Evolutionary conservation across 2,888 invertebrate genomes (phyloP).

Genomic region (Malachius bipustulatus): DNA sequence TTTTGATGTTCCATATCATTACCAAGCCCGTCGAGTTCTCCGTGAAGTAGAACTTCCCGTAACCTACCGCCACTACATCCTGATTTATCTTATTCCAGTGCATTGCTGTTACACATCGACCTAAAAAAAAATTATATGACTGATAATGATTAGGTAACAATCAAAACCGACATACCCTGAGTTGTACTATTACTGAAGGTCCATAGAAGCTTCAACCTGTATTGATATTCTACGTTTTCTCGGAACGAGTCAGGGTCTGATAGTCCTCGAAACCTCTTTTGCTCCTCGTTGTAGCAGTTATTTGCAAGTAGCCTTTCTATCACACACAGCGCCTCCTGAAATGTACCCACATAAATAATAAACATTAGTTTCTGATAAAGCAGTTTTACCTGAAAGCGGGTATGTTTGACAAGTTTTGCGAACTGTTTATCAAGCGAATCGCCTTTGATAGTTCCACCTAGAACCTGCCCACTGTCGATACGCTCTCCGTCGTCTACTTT

Average conservation of each 20-base stretch:
- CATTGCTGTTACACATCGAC: constrained; percentile 50
- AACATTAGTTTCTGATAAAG: too few species aligned
- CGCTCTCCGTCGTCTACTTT: too few species aligned
- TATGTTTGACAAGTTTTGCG: constrained; percentile 28
- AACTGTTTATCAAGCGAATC: constrained; percentile 34
- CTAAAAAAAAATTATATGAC: too few species aligned
- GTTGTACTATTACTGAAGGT: constrained; percentile 44
- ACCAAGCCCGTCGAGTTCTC: constrained; percentile 50
- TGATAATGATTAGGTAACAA: too few species aligned
- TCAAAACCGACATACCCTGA: too few species aligned
- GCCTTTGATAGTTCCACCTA: too few species aligned
- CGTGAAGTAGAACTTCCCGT: constrained; percentile 53
- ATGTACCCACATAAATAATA: too few species aligned
- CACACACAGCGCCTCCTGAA: constrained; percentile 50
- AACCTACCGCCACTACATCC: constrained; percentile 63
- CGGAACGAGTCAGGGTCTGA: constrained; percentile 48
- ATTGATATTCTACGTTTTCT: constrained; percentile 52
- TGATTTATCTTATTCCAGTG: constrained; percentile 56
- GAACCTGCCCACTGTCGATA: too few species aligned
- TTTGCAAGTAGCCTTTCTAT: constrained; percentile 62
- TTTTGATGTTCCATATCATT: constrained; percentile 70
- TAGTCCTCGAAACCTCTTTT: constrained; percentile 59
- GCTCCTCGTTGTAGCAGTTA: constrained; percentile 51
- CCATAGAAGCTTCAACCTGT: constrained; percentile 57
- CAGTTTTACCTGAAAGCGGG: constrained; percentile 47